Evolutionary conservation across 2,797 vertebrate genomes (phyloP).

Genomic region (Cephalopachus bancanus): DNA sequence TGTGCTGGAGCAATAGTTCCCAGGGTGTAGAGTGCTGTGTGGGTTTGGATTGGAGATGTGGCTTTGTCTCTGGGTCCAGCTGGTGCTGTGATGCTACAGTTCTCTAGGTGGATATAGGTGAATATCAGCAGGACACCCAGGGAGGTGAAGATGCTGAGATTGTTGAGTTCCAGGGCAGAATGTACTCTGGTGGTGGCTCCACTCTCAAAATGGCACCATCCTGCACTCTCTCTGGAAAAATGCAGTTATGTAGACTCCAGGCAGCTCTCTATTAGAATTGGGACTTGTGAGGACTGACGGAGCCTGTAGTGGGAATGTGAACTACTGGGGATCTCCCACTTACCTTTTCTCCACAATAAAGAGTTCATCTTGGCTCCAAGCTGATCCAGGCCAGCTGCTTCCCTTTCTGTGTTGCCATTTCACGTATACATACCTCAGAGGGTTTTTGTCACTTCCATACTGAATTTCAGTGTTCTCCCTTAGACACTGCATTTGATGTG

Average conservation of each 20-base stretch:
- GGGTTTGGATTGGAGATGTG: not conserved
- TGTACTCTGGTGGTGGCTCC: not conserved
- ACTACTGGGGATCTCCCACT: not conserved
- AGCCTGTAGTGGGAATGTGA: not conserved
- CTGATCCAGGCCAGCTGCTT: not conserved
- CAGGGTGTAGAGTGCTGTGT: not conserved
- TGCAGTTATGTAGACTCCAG: not conserved
- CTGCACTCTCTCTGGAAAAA: not conserved
- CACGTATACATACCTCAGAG: not conserved
- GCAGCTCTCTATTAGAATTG: not conserved
- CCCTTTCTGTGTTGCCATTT: not conserved
- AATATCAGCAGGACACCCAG: not conserved
- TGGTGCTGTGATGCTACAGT: not conserved
- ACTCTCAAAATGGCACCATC: not conserved
- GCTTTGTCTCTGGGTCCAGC: not conserved
- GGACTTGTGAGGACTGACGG: not conserved
- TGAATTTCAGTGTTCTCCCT: not conserved
- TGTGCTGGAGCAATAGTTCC: not conserved
- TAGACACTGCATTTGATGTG: not conserved
- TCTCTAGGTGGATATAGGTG: not conserved
- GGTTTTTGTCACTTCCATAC: not conserved
- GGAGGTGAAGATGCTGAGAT: not conserved
- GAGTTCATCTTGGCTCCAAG: not conserved
- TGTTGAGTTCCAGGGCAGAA: not conserved
- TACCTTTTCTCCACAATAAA: not conserved